Conservation (phyloP, 2,113 vertebrate species). For the Sturnira hondurensis region DNA sequence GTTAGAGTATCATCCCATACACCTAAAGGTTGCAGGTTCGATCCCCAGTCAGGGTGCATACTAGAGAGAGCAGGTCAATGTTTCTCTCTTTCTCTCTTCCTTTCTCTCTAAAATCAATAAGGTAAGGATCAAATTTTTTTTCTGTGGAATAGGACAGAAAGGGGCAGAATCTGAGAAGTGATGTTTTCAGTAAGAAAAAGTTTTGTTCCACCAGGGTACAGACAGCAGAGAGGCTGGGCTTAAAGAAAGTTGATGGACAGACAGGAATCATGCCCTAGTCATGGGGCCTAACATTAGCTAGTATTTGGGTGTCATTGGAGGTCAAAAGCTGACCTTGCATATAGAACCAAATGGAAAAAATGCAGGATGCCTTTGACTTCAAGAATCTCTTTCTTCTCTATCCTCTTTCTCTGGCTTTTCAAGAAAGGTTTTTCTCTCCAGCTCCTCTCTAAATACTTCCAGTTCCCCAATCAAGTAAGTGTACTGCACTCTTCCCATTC, state of each 20-base stretch:
- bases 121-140: too few relatives aligned
- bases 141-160: neutral
- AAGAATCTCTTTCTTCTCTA: neutral
- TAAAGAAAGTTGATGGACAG: neutral
- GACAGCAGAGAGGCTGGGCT: neutral
- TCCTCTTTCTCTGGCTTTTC: neutral
- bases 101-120: too few relatives aligned
- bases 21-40: too few relatives aligned
- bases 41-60: too few relatives aligned
- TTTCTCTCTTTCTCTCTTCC: neutral
- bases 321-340: neutral
- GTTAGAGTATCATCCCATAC: too few relatives aligned
- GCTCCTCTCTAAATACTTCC: neutral
- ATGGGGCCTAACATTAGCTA: neutral
- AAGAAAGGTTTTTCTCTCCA: neutral
- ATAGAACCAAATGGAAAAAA: neutral
- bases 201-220: neutral
- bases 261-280: fast-evolving
- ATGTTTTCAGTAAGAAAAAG: neutral
- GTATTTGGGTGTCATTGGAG: neutral
- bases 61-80: too few relatives aligned
- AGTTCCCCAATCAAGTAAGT: neutral
- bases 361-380: neutral
- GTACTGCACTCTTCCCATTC: neutral
- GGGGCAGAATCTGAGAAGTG: neutral